A percentile compares a stretch with the other conserved stretches of the same genome.
phyloP scores from a whole-genome alignment of 1,140 invertebrate species.

The Thereuonema tuberculata region DNA sequence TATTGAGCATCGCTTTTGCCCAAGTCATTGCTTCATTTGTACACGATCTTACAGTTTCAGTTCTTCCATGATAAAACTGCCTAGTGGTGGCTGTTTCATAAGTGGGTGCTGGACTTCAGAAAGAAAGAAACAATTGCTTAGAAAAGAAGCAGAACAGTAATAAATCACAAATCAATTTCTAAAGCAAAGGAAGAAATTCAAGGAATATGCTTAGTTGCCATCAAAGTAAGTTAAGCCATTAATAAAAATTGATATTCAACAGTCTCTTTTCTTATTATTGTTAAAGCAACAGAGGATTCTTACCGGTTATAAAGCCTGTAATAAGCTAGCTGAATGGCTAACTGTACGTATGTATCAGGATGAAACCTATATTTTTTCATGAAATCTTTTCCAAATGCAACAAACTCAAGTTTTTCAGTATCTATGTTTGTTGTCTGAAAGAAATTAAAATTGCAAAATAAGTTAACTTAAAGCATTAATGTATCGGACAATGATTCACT shows the following conservation, averaged over 20 bases:
- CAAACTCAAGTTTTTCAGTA: constrained; percentile 29
- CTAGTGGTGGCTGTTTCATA: constrained; percentile 41
- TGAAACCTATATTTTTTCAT: constrained; percentile 37
- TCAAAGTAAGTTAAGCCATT: too few species aligned
- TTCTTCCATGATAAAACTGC: constrained; percentile 37
- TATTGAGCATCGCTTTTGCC: constrained; percentile 30
- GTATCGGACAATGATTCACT: too few species aligned
- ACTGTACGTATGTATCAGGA: constrained; percentile 48
- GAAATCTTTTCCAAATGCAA: constrained; percentile 39
- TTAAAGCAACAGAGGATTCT: too few species aligned
- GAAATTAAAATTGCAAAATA: too few species aligned
- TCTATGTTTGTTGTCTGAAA: constrained; percentile 34
- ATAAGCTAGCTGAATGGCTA: constrained; percentile 47
- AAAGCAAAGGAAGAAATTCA: too few species aligned
- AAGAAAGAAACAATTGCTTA: constrained; percentile 9
- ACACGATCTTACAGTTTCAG: constrained; percentile 40
- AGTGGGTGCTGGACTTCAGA: constrained; percentile 30
- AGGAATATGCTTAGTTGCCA: too few species aligned
- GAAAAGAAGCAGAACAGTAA: background rate
- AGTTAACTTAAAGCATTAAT: too few species aligned
- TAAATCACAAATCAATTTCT: too few species aligned
- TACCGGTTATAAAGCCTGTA: constrained; percentile 36
- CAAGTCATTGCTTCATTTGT: constrained; percentile 30
- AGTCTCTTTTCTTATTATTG: too few species aligned
- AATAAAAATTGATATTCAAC: too few species aligned